Conservation (phyloP, 1,140 invertebrate species). For the Zaprionus ghesquierei region DNA sequence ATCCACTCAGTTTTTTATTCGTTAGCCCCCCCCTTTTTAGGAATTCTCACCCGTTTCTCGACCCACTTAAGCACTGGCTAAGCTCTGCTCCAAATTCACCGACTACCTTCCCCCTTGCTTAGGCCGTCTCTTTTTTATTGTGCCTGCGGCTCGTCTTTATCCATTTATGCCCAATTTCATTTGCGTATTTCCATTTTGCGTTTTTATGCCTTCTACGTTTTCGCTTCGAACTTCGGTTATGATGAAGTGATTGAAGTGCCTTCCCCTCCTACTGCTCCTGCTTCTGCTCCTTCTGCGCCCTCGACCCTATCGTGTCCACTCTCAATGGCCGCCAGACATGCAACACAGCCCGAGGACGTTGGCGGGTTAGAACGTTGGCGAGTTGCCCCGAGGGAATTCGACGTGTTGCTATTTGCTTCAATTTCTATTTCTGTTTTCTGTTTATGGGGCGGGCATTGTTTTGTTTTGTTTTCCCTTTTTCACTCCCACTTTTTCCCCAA, state of each 20-base stretch:
- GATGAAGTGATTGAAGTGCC: slow-evolving; percentile 77
- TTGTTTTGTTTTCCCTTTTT: slow-evolving; percentile 15
- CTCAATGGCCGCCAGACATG: slow-evolving; percentile 66
- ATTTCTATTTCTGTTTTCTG: slow-evolving; percentile 42
- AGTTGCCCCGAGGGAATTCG: not conserved
- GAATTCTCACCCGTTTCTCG: not conserved
- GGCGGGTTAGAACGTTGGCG: not conserved
- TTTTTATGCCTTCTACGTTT: slow-evolving; percentile 55
- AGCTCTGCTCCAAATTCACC: not conserved
- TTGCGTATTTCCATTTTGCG: slow-evolving; percentile 48
- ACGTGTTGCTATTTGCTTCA: slow-evolving; percentile 66
- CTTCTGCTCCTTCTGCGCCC: slow-evolving; percentile 7
- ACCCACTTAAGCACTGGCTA: not conserved
- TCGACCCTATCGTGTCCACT: slow-evolving; percentile 21
- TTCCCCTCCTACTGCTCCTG: not conserved
- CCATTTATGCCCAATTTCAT: slow-evolving; percentile 50
- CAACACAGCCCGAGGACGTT: slow-evolving; percentile 31
- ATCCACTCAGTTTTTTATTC: slow-evolving; percentile 76
- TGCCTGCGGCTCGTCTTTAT: slow-evolving; percentile 1
- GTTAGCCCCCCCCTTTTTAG: slow-evolving; percentile 19
- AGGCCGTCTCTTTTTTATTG: not conserved
- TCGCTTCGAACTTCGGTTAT: slow-evolving; percentile 40
- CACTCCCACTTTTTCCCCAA: not conserved
- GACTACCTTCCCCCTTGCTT: too few species aligned
- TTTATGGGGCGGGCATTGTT: slow-evolving; percentile 33